phyloP scores from a whole-genome alignment of 2,888 invertebrate genomes.

The Pelosia muscerda region DNA sequence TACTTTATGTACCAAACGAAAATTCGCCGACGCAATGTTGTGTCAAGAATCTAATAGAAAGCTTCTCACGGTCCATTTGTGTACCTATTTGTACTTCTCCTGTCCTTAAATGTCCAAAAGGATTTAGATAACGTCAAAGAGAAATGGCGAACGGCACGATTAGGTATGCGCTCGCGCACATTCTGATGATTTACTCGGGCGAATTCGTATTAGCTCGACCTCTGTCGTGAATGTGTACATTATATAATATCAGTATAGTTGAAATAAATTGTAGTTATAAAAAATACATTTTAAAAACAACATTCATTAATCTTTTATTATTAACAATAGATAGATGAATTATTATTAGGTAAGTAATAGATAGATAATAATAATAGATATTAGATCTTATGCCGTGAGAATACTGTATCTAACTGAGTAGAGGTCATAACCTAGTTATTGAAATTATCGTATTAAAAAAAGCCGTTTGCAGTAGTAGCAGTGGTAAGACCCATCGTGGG shows the following conservation, averaged over 20 bases:
- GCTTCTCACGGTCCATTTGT: slow-evolving; percentile 2
- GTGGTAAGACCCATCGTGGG: no score
- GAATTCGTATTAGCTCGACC: slow-evolving; percentile 14
- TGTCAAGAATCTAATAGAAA: background rate
- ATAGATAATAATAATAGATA: background rate
- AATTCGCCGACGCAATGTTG: background rate
- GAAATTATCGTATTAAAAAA: background rate
- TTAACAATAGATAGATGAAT: background rate
- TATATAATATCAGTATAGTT: background rate
- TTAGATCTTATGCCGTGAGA: background rate
- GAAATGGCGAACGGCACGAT: slow-evolving; percentile 21
- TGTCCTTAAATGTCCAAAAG: slow-evolving; percentile 12
- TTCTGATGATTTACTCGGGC: slow-evolving; percentile 12
- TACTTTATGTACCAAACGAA: no score
- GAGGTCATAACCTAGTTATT: background rate
- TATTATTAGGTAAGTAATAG: background rate
- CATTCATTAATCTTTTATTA: background rate
- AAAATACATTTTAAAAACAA: background rate
- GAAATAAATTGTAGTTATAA: background rate
- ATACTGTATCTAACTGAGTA: background rate
- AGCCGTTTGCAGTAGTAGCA: no score
- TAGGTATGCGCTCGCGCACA: slow-evolving; percentile 11
- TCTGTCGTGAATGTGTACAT: slow-evolving; percentile 12
- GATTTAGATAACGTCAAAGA: slow-evolving; percentile 11
- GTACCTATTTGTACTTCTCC: background rate